Evolutionary conservation across 1,140 invertebrate species (phyloP).

Genomic region (Portunus trituberculatus): DNA sequence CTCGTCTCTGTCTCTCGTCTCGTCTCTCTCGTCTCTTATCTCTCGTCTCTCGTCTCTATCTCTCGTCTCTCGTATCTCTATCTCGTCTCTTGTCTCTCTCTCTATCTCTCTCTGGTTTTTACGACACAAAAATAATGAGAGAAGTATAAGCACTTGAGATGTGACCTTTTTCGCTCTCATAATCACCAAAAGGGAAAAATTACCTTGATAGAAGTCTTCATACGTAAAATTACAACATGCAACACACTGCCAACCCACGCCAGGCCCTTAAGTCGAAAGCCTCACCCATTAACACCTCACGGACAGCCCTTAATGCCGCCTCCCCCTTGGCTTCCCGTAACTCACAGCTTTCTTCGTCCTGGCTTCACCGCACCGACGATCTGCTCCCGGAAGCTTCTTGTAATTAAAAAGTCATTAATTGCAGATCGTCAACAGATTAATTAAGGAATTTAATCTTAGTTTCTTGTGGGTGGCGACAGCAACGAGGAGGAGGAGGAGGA

Average conservation of each 20-base stretch:
- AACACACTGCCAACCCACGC: constrained; percentile 34
- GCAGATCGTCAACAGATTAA: constrained; percentile 75
- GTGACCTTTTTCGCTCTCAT: constrained; percentile 72
- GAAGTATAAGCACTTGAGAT: constrained; percentile 69
- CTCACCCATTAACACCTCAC: background rate
- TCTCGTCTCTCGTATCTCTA: background rate
- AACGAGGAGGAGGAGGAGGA: constrained; percentile 15
- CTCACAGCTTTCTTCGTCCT: constrained; percentile 27
- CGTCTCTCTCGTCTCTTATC: background rate
- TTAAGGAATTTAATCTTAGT: constrained; percentile 72
- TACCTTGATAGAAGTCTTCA: constrained; percentile 72
- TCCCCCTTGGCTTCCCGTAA: background rate
- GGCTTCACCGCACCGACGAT: constrained; percentile 64
- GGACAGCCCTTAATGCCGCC: background rate
- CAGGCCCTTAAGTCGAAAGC: background rate
- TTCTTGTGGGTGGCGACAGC: constrained; percentile 52
- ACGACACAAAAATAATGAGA: constrained; percentile 66
- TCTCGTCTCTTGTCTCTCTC: background rate
- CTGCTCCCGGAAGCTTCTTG: constrained; percentile 54
- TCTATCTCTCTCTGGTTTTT: constrained; percentile 30
- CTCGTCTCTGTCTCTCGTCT: too few species aligned
- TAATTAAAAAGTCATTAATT: constrained; percentile 75
- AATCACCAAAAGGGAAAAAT: constrained; percentile 73
- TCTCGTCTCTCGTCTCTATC: background rate
- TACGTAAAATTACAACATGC: constrained; percentile 70